A percentile compares a stretch with the other conserved stretches of the same genome.
Conservation (phyloP, 2,888 invertebrate genomes). For the Achlya flavicornis region DNA sequence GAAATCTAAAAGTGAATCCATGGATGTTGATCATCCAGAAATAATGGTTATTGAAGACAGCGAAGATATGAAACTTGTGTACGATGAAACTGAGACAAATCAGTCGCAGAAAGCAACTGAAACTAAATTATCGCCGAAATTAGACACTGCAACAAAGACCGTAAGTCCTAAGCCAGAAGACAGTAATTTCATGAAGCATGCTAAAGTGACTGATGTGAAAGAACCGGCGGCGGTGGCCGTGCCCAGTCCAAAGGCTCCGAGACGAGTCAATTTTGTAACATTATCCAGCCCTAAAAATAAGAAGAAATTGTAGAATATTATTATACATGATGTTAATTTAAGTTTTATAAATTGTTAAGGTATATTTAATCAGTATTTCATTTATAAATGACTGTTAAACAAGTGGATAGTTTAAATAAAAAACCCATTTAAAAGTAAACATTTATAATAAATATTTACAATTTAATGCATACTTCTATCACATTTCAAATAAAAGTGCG, state of each 20-base stretch:
- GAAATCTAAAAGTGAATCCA: slow-evolving; percentile 45
- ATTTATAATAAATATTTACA: slow-evolving; percentile 81
- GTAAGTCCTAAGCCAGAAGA: slow-evolving; percentile 26
- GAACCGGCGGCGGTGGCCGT: slow-evolving; percentile 46
- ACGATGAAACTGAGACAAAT: slow-evolving; percentile 75
- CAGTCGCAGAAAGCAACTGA: slow-evolving; percentile 33
- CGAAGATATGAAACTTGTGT: slow-evolving; percentile 85
- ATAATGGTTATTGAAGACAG: slow-evolving; percentile 39
- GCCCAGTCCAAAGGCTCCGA: slow-evolving; percentile 82
- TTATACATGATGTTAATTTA: slow-evolving; percentile 13
- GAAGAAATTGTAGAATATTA: slow-evolving; percentile 57
- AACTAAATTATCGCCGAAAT: slow-evolving; percentile 25
- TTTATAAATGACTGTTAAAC: slow-evolving; percentile 16
- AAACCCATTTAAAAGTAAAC: slow-evolving; percentile 62
- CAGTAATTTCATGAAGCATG: slow-evolving; percentile 60
- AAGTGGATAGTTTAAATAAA: slow-evolving; percentile 35
- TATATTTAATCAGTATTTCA: neutral
- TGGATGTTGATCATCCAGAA: slow-evolving; percentile 30
- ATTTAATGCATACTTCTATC: slow-evolving; percentile 68
- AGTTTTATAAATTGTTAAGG: neutral
- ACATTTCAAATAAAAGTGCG: slow-evolving; percentile 73
- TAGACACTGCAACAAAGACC: slow-evolving; percentile 25
- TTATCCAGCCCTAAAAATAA: slow-evolving; percentile 91
- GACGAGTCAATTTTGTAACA: slow-evolving; percentile 89
- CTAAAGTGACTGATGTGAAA: slow-evolving; percentile 67